Evolutionary conservation across 2,797 vertebrate species (phyloP).

Genomic region (Sebastes iracundus): DNA sequence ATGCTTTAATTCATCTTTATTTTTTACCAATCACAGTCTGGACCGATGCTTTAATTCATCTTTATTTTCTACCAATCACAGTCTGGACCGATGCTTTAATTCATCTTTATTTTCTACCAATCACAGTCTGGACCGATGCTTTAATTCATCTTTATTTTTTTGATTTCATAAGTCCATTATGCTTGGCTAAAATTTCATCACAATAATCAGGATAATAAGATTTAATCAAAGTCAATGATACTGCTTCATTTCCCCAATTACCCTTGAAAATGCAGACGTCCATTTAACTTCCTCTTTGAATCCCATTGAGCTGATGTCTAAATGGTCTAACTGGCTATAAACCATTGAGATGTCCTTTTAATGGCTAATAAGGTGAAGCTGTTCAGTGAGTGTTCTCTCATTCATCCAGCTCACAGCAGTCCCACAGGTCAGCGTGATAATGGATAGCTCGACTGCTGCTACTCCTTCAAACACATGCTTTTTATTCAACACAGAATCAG

Average conservation of each 20-base stretch:
- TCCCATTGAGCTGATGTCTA: neutral
- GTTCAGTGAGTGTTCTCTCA: neutral
- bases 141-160: neutral
- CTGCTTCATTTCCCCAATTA: neutral
- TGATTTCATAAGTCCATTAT: neutral
- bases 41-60: too few species aligned
- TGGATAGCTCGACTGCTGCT: neutral
- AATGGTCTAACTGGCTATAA: neutral
- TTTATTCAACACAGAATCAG: neutral
- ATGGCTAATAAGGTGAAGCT: conserved; percentile 1
- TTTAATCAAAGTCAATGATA: neutral
- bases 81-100: too few species aligned
- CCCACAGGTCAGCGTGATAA: conserved; percentile 6
- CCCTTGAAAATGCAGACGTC: neutral
- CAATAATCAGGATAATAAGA: neutral
- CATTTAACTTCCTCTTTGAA: neutral
- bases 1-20: too few species aligned
- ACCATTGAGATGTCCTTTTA: neutral
- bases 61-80: too few species aligned
- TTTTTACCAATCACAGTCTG: too few species aligned
- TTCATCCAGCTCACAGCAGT: neutral
- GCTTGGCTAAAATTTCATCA: neutral
- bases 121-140: too few species aligned
- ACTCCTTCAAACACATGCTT: neutral
- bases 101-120: too few species aligned